These are phyloP conservation scores for Temnothorax ravouxi DNA, from an alignment of 2,888 invertebrate species.

Conservation along the genomic window DNA sequence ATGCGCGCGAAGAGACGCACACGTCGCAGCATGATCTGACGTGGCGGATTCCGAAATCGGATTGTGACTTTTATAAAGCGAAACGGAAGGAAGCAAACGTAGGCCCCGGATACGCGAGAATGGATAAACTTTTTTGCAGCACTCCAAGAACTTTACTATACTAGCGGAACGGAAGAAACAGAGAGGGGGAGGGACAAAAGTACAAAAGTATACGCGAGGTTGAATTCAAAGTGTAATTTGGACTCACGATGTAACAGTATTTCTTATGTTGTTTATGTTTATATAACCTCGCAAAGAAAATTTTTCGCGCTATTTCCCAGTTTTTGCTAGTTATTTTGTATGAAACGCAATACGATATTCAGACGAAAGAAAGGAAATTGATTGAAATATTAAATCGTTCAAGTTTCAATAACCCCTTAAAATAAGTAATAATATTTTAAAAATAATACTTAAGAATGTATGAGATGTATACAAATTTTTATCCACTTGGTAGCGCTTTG, in stretches of 20 bases:
- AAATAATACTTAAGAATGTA: no score
- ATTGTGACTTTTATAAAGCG: constrained; percentile 44
- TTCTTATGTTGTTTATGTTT: constrained; percentile 31
- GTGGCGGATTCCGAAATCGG: constrained; percentile 35
- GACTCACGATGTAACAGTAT: constrained; percentile 9
- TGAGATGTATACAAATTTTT: no score
- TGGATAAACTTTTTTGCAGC: constrained; percentile 49
- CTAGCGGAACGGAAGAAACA: constrained; percentile 12
- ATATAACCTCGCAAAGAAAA: not conserved
- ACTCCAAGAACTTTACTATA: constrained; percentile 13
- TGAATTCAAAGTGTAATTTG: constrained; percentile 39
- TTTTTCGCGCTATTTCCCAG: constrained; percentile 10
- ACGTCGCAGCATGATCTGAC: constrained; percentile 27
- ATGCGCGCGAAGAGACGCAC: not conserved
- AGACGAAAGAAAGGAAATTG: not conserved
- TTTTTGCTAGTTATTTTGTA: not conserved
- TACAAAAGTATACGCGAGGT: not conserved
- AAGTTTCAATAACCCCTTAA: not conserved
- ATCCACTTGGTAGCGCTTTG: no score
- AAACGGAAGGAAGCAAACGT: constrained; percentile 21
- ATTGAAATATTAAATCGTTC: not conserved
- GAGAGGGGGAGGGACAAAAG: not conserved
- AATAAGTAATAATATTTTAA: not conserved
- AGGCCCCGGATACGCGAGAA: constrained; percentile 32
- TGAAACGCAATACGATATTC: not conserved